phyloP scores from a whole-genome alignment of 2,888 invertebrate species.

The Sepioteuthis lessoniana region DNA sequence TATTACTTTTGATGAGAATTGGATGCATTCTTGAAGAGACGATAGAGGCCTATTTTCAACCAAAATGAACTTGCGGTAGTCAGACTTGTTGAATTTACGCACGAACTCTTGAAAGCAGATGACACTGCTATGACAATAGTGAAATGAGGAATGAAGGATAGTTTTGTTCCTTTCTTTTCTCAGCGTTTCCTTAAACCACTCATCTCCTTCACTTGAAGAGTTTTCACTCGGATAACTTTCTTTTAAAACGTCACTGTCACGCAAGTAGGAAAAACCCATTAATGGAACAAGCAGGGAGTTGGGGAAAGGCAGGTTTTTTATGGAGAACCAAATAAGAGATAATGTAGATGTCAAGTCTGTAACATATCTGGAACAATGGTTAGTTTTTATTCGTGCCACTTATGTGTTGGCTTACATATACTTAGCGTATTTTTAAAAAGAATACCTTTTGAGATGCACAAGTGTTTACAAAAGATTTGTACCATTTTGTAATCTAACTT shows the following conservation, averaged over 20 bases:
- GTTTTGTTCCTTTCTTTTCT: neutral
- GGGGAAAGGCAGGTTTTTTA: neutral
- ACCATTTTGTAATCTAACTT: no score
- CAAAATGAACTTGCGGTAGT: neutral
- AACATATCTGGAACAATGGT: neutral
- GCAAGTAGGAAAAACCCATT: neutral
- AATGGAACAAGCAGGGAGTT: neutral
- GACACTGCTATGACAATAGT: no score
- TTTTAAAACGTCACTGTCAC: neutral
- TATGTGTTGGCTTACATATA: neutral
- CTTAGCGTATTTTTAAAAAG: no score
- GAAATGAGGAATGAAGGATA: neutral
- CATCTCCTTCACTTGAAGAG: neutral
- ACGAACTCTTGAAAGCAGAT: neutral
- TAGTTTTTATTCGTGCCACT: neutral
- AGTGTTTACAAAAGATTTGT: no score
- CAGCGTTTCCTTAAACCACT: neutral
- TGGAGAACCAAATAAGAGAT: neutral
- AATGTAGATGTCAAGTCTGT: neutral
- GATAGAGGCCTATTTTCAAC: neutral
- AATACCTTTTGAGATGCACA: no score
- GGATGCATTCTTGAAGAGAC: neutral
- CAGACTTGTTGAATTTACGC: neutral
- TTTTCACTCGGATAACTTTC: neutral
- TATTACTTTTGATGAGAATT: no score